Evolutionary conservation across 2,888 invertebrate genomes (phyloP), one percentile per base, ranked within the genome.

Genomic region (Aspidapion aeneum): DNA sequence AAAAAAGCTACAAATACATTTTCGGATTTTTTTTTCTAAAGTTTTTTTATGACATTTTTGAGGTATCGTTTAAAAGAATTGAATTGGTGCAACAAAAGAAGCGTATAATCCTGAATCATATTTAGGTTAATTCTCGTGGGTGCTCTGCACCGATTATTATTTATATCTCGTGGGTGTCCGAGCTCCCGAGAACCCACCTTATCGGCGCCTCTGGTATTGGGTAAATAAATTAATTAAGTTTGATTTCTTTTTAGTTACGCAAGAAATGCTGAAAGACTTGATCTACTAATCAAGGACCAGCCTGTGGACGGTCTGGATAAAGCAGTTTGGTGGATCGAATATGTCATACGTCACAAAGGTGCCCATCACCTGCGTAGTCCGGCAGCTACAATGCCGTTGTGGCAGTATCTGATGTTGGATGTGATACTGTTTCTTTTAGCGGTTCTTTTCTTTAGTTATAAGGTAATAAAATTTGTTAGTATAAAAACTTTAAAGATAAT

Each of bases 251-350:
- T 16, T 57, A 66, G 66, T 20, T 66, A 66, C 18, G 58, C 58
- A n/a, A 18, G 62, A 48, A 52, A 60, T n/a, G 61, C 62, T 1
- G 21, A 55, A 18, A 56, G 64, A 9, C 54, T 61, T 20, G 57
- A 57, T n/a, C 51, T 35, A 5, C 21, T 81, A 3, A 73, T 81
- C 69, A 63, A 66, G 1, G 82, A 83, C 63, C 77, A 80, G 66
- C 80, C 81, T 0, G 74, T 79, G 69, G 63, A 66, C 1, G 74
- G 79, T 0, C 52, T 82, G 22, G 83, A 84, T 51, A 78, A 79
- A 56, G 83, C 84, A 0, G 71, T 83, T 0, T 82, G 82, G 80
- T 84, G 84, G 84, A 83, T 83, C 1, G 83, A 85, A 63, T 84
- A 84, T 68, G 79, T 84, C 9, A 64, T 84, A 5, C 78, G 80